phyloP scores from a whole-genome alignment of 2,113 vertebrate genomes.

The Lates calcarifer region DNA sequence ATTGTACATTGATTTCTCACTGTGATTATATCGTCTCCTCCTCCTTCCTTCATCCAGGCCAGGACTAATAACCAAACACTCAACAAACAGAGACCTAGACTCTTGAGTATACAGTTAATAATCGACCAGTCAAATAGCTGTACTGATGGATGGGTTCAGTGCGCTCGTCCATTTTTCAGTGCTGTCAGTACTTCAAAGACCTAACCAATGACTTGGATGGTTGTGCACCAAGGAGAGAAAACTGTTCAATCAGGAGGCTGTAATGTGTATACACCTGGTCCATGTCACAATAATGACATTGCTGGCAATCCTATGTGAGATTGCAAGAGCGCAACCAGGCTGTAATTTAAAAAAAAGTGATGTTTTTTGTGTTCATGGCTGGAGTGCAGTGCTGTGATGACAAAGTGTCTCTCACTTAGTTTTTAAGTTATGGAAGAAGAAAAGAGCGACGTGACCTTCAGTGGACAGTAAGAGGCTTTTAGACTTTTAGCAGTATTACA shows the following conservation, averaged over 20 bases:
- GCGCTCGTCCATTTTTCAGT: slow-evolving; percentile 3
- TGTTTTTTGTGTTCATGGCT: neutral
- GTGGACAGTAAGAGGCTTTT: neutral
- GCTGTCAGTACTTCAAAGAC: slow-evolving; percentile 7
- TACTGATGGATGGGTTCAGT: slow-evolving; percentile 5
- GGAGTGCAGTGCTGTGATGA: neutral
- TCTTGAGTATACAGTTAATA: neutral
- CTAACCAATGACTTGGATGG: neutral
- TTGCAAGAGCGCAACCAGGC: neutral
- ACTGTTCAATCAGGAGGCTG: neutral
- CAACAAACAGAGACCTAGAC: slow-evolving; percentile 2
- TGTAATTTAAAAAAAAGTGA: neutral
- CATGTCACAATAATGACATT: neutral
- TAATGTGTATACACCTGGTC: neutral
- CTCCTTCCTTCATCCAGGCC: slow-evolving; percentile 24
- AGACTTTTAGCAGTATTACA: slow-evolving; percentile 19
- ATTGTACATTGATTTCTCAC: slow-evolving; percentile 37
- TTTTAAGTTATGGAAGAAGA: neutral
- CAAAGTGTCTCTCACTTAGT: neutral
- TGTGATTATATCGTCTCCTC: slow-evolving; percentile 36
- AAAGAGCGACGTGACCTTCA: neutral
- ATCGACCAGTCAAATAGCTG: slow-evolving; percentile 17
- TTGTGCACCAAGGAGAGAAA: neutral
- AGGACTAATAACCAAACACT: slow-evolving; percentile 65
- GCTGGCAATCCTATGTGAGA: neutral